phyloP scores from a whole-genome alignment of 2,888 invertebrate genomes.

The Phorcus lineatus region DNA sequence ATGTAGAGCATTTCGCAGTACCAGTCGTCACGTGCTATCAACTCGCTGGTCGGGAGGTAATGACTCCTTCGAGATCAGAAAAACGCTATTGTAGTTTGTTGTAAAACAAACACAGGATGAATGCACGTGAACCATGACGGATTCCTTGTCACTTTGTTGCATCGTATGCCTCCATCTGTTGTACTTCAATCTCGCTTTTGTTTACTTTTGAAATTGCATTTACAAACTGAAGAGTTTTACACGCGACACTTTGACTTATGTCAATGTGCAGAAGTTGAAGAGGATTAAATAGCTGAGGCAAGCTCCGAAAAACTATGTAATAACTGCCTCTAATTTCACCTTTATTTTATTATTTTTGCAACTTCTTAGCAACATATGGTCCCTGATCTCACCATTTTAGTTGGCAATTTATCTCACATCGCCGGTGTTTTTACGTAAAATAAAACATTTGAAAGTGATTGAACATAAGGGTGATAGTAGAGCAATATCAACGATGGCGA shows the following conservation, averaged over 20 bases:
- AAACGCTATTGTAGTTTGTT: too few species aligned
- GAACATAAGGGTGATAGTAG: neutral
- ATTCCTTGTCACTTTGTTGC: too few species aligned
- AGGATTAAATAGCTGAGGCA: neutral
- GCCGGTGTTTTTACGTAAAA: neutral
- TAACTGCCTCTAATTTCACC: neutral
- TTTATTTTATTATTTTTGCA: constrained; percentile 13
- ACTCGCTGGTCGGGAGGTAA: too few species aligned
- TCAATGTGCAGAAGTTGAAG: neutral
- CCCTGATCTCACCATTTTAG: neutral
- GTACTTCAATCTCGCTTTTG: neutral
- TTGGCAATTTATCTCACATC: neutral
- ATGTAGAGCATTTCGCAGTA: too few species aligned
- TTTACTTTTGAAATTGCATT: neutral
- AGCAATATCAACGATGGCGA: neutral
- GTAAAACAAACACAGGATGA: too few species aligned
- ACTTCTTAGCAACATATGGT: neutral
- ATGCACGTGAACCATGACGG: too few species aligned
- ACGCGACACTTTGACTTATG: neutral
- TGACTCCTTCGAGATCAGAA: too few species aligned
- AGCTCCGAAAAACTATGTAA: neutral
- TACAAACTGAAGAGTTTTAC: neutral
- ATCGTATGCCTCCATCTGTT: too few species aligned
- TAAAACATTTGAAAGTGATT: constrained; percentile 6
- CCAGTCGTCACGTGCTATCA: too few species aligned